Percentiles rank a stretch among this genome's conserved stretches.
Evolutionary conservation across 2,797 vertebrate species (phyloP).

Genomic region (Okamejei kenojei): DNA sequence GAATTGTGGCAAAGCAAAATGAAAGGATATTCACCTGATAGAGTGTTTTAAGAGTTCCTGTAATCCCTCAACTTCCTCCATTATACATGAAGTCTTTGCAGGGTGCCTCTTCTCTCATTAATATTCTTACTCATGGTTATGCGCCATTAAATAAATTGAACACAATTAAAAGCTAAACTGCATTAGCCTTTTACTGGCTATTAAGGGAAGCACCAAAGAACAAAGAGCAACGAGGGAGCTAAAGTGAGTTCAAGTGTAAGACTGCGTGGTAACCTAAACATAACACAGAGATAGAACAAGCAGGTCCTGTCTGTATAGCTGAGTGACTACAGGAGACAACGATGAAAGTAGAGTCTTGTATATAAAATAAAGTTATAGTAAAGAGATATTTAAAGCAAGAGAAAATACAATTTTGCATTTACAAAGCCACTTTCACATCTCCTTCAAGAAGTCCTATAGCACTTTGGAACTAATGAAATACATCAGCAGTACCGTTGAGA

Average conservation of each 20-base stretch:
- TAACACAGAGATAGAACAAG: no score
- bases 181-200: not conserved
- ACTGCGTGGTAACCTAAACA: not conserved
- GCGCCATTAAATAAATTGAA: not conserved
- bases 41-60: not conserved
- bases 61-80: not conserved
- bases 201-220: not conserved
- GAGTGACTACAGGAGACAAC: not conserved
- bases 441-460: no score
- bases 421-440: no score
- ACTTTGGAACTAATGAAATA: no score
- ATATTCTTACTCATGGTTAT: not conserved
- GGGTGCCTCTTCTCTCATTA: not conserved
- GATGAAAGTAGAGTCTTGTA: not conserved
- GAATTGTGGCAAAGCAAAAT: conserved; percentile 16
- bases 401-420: no score
- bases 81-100: not conserved
- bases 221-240: not conserved
- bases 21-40: not conserved
- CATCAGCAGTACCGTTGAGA: no score
- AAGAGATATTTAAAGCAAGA: not conserved
- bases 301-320: not conserved
- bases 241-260: not conserved
- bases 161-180: not conserved
- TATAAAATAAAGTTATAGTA: not conserved